Evolutionary conservation across 2,888 invertebrate species (phyloP), one percentile per base, ranked within the genome.

Genomic region (Teleogryllus oceanicus): DNA sequence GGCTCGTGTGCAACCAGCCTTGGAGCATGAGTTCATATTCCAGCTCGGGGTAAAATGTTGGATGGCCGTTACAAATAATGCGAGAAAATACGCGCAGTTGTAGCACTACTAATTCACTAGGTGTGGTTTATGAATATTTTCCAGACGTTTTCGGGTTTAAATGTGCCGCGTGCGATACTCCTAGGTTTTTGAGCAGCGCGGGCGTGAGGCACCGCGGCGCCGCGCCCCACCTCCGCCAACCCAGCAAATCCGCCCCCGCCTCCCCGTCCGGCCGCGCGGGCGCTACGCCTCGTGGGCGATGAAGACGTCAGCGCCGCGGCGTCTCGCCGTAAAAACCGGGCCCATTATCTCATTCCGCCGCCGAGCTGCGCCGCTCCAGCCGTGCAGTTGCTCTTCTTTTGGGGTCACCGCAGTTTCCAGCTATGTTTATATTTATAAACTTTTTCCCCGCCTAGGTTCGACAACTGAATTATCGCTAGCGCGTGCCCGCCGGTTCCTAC

Each of bases 271-370:
- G 37, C 37, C 37, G 37, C 1, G 37, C 5, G 37, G 37, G 37
- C 37, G 37, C 37, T 37, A 62, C 16, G 11, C 62, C 62, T 62
- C 16, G 16, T 13, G 4, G 62, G 16, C 62, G 62, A 62, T 62
- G 62, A 62, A 62, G 62, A 62, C 62, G 62, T 62, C 62, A 62
- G 62, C 62, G 62, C 62, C 62, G 62, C 62, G 62, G 62, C 62
- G 62, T 18, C n/a, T 16, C 13, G 62, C 62, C n/a, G n/a, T 62
- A 62, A 62, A 62, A 62, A 62, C 62, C 62, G 62, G 62, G 62
- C 62, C 16, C 62, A 62, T 62, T 62, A 62, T 62, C 62, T 62
- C 62, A 62, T 62, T 62, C 62, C 62, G 62, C n/a, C 62, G 16
- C 16, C 24, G 24, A 8, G 8, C 37, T 37, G 37, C 62, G 62